phyloP scores from a whole-genome alignment of 2,113 vertebrate genomes.

The Melanostigma gelatinosum region DNA sequence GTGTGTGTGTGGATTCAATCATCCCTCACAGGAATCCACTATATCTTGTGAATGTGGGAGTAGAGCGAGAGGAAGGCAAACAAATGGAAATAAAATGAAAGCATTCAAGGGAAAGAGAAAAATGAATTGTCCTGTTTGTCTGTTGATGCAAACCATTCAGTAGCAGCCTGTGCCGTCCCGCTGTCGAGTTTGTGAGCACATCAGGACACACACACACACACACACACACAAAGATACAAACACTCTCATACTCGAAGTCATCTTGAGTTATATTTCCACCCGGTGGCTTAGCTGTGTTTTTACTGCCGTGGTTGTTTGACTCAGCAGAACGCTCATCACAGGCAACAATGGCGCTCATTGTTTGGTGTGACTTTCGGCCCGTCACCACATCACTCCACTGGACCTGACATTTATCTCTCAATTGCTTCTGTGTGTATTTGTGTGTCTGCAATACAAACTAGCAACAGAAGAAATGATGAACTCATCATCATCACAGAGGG shows the following conservation, averaged over 20 bases:
- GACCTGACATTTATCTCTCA: constrained; percentile 12
- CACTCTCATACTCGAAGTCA: constrained; percentile 24
- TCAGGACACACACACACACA: constrained; percentile 4
- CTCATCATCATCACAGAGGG: too few species aligned
- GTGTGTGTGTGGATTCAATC: constrained; percentile 42
- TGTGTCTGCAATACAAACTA: constrained; percentile 7
- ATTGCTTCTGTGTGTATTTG: neutral
- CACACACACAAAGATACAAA: neutral
- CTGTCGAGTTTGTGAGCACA: constrained; percentile 2
- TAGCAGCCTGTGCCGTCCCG: constrained; percentile 4
- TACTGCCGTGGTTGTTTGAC: constrained; percentile 43
- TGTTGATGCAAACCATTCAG: constrained; percentile 53
- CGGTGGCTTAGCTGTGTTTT: constrained; percentile 52
- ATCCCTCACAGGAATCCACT: constrained; percentile 57
- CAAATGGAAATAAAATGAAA: constrained; percentile 75
- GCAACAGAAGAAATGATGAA: neutral
- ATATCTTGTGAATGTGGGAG: constrained; percentile 50
- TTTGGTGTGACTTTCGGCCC: constrained; percentile 31
- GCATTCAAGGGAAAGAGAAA: constrained; percentile 60
- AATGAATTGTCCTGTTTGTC: constrained; percentile 72
- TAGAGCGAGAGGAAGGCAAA: constrained; percentile 60
- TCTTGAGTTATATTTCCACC: constrained; percentile 48
- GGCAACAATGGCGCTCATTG: constrained; percentile 36
- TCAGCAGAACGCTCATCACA: constrained; percentile 57
- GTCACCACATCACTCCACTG: constrained; percentile 16